Base-by-base conservation (phyloP, 2,797 vertebrate species). In the Sternarchorhynchus goeldii region DNA sequence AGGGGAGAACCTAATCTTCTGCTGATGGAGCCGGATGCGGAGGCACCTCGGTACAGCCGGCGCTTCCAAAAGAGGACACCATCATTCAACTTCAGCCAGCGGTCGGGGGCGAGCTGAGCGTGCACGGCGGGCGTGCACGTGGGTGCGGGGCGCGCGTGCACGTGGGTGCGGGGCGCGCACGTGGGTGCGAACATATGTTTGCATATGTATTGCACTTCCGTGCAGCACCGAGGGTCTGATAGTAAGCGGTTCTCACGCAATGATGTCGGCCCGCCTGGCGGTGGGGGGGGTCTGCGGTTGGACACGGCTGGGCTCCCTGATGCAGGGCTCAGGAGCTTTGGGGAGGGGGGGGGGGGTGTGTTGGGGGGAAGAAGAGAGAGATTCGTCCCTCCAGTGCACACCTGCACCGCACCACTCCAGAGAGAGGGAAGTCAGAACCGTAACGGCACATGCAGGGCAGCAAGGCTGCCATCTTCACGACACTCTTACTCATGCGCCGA, bases 1-100 rank as follows among this genome's bases (percentile, higher is more conserved):
- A 81, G 82, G 77, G 78, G 72, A 86, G 83, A 83, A 83, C 84
- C 87, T 88, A 86, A 88, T 87, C 86, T 87, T 75, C 80, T 78
- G 85, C 87, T 87, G 87, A 87, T 86, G 81, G 84, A 79, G 83
- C 83, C 66, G 80, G 80, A 86, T 81, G 81, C 62, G 56, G 68
- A 75, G 80, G 77, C 84, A 74, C 82, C 62, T 45, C 34, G 55
- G 83, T 76, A 21, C 75, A 76, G 77, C 68, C 83, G 80, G 76
- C 78, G 76, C 72, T 79, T 86, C 74, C 53, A 78, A 65, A 84
- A 76, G 79, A 78, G 82, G 71, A 87, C 78, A 32, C 74, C 85
- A 83, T 87, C 85, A 84, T 87, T 88, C 83, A 86, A 79, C 79
- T 81, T 84, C 81, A 58, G 39, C 60, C 59, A 70, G 82, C 45